A percentile compares a stretch with the other conserved stretches of the same genome.
Evolutionary conservation across 1,140 invertebrate genomes (phyloP).

Genomic region (Drosophila funebris): DNA sequence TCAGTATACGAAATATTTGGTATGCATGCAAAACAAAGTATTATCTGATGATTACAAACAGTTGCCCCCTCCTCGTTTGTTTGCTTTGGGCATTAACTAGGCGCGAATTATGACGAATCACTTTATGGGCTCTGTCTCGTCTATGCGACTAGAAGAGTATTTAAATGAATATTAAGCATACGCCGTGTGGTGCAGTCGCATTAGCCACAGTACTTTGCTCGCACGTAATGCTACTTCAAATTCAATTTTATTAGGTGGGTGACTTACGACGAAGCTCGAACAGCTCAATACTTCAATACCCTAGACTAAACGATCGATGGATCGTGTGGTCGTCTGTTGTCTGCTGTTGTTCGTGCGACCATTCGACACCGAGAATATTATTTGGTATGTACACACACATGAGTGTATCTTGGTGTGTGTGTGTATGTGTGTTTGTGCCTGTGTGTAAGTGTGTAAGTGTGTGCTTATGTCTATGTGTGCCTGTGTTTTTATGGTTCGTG

Average conservation of each 20-base stretch:
- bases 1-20: slow-evolving; percentile 25
- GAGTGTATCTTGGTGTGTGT: neutral
- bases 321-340: slow-evolving; percentile 52
- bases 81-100: slow-evolving; percentile 54
- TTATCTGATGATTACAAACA: slow-evolving; percentile 70
- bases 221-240: slow-evolving; percentile 37
- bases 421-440: slow-evolving; percentile 4
- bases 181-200: slow-evolving; percentile 48
- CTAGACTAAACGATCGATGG: slow-evolving; percentile 55
- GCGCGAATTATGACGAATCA: slow-evolving; percentile 69
- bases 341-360: slow-evolving; percentile 22
- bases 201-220: neutral
- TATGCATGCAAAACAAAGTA: slow-evolving; percentile 75
- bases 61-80: slow-evolving; percentile 47
- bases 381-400: neutral
- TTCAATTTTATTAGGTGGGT: slow-evolving; percentile 24
- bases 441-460: slow-evolving; percentile 2
- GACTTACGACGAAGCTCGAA: slow-evolving; percentile 48
- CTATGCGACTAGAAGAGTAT: slow-evolving; percentile 5
- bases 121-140: slow-evolving; percentile 24
- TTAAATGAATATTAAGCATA: slow-evolving; percentile 56
- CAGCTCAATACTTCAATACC: slow-evolving; percentile 50
- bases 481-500: slow-evolving; percentile 15
- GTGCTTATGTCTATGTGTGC: too few species aligned
- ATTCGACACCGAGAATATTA: neutral